These are phyloP conservation scores for Chymomyza caudatula DNA, from an alignment of 2,888 invertebrate genomes.

Conservation along the genomic window DNA sequence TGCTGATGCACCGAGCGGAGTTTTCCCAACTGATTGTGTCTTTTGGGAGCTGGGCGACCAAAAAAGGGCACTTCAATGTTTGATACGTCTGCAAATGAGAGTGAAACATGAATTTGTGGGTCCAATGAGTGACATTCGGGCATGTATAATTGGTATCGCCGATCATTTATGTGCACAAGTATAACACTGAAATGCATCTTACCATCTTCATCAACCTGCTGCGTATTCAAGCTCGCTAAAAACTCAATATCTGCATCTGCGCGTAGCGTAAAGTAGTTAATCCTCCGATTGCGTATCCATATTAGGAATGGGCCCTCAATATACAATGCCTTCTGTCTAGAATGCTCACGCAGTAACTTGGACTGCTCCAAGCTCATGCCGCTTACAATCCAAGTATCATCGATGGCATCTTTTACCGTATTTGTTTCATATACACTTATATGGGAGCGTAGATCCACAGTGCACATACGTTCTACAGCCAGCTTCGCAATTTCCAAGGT, in stretches of 20 bases:
- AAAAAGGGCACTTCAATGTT: constrained; percentile 82
- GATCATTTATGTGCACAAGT: neutral
- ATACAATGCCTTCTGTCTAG: constrained; percentile 82
- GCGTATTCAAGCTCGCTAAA: constrained; percentile 75
- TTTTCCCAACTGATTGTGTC: constrained; percentile 77
- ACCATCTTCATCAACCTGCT: constrained; percentile 86
- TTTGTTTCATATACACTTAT: constrained; percentile 83
- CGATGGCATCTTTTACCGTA: constrained; percentile 86
- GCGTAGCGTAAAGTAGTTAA: constrained; percentile 90
- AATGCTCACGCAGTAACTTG: constrained; percentile 83
- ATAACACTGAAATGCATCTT: constrained; percentile 21
- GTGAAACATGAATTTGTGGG: neutral
- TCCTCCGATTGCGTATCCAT: constrained; percentile 86
- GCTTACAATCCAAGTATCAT: constrained; percentile 95
- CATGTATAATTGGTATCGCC: too few relatives aligned
- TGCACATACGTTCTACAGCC: constrained; percentile 90
- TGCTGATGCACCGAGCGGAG: constrained; percentile 91
- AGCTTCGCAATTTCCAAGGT: constrained; percentile 87
- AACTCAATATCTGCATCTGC: constrained; percentile 82
- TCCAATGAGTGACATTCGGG: neutral
- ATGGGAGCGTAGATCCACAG: constrained; percentile 86
- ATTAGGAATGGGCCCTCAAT: constrained; percentile 92
- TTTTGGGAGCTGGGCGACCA: constrained; percentile 77
- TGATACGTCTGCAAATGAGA: constrained; percentile 82
- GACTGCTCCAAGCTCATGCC: constrained; percentile 89